These are phyloP conservation scores for Protobothrops mucrosquamatus DNA, from an alignment of 2,113 vertebrate species.

Conservation along the genomic window DNA sequence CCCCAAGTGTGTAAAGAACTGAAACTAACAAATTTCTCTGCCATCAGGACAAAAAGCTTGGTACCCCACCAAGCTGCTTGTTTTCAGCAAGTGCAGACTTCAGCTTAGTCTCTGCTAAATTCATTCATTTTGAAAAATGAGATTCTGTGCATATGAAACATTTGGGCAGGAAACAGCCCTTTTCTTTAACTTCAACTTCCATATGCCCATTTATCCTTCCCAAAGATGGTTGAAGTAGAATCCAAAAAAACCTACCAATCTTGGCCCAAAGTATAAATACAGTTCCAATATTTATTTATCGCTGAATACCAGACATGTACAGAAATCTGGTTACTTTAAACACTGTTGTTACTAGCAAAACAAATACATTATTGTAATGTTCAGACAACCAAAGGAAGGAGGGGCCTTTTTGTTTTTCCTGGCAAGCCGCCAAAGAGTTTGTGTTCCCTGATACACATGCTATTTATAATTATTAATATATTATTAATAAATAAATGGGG, in stretches of 20 bases:
- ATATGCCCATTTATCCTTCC: background rate
- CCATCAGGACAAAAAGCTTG: background rate
- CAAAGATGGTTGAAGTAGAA: background rate
- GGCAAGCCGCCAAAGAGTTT: constrained; percentile 1
- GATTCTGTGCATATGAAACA: background rate
- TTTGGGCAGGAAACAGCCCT: no score
- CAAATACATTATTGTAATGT: background rate
- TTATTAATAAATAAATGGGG: background rate
- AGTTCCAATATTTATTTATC: constrained; percentile 31
- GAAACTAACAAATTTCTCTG: background rate
- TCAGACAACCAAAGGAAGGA: background rate
- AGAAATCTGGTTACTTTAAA: background rate
- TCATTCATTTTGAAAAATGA: background rate
- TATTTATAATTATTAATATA: constrained; percentile 10
- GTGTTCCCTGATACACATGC: background rate
- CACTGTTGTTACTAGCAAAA: constrained; percentile 1
- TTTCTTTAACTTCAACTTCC: background rate
- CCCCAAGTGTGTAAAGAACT: background rate
- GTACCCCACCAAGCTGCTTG: background rate
- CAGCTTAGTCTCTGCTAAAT: background rate
- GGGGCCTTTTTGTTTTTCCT: background rate
- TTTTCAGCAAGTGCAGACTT: background rate
- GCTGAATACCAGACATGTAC: background rate
- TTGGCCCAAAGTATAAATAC: constrained; percentile 24
- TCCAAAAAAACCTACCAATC: constrained; percentile 22